phyloP scores from a whole-genome alignment of 2,113 vertebrate species.

The Engraulis encrasicolus region DNA sequence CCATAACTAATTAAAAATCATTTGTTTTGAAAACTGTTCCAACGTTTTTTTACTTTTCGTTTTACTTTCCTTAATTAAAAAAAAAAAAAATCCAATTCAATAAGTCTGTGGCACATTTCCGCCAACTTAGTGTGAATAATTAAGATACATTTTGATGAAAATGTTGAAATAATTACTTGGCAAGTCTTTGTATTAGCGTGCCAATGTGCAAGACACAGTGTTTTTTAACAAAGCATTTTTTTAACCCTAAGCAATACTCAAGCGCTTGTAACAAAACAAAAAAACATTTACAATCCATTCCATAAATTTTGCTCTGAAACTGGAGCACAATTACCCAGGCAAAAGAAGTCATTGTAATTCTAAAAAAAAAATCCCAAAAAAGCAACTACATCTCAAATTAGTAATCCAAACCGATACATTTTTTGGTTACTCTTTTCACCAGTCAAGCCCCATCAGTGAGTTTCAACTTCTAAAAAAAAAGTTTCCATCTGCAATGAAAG shows the following conservation, averaged over 20 bases:
- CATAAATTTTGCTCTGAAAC: neutral
- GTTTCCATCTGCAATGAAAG: neutral
- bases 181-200: neutral
- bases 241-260: neutral
- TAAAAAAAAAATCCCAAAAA: neutral
- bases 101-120: neutral
- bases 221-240: neutral
- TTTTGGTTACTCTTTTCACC: neutral
- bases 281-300: neutral
- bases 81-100: neutral
- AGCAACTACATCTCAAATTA: neutral
- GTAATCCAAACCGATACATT: constrained; percentile 13
- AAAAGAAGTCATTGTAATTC: neutral
- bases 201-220: constrained; percentile 1
- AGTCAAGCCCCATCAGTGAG: neutral
- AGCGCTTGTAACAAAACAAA: neutral
- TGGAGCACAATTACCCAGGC: neutral
- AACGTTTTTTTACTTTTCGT: neutral
- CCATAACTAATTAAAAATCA: too few relatives aligned
- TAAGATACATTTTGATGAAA: neutral
- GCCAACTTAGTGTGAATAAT: neutral
- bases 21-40: neutral
- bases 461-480: neutral
- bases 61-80: neutral
- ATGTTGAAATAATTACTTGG: neutral